A percentile compares a stretch with the other conserved stretches of the same genome.
Evolutionary conservation across 2,797 vertebrate genomes (phyloP).

Genomic region (Cetoscarus ocellatus): DNA sequence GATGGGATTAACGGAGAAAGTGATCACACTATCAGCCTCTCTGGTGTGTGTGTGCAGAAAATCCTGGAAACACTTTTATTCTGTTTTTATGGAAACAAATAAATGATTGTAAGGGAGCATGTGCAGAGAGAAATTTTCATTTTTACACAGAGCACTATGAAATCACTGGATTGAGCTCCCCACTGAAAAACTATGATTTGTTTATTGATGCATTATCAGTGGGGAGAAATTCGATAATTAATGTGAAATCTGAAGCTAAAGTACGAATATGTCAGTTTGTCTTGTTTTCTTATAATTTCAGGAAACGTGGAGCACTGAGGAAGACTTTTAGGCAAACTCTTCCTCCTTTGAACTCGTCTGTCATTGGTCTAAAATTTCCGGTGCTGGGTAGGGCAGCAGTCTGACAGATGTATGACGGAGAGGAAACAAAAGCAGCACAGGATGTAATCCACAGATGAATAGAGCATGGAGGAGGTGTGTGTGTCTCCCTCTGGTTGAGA

Average conservation of each 20-base stretch:
- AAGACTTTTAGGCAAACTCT: slow-evolving; percentile 13
- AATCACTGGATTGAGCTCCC: background rate
- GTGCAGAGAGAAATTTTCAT: background rate
- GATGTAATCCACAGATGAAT: slow-evolving; percentile 48
- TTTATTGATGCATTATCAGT: too few species aligned
- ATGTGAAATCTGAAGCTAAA: background rate
- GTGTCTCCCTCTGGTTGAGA: slow-evolving; percentile 8
- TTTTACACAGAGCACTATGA: background rate
- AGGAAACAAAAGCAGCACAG: slow-evolving; percentile 37
- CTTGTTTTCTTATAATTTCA: background rate
- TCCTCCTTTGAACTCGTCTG: slow-evolving; percentile 24
- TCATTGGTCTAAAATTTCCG: slow-evolving; percentile 33
- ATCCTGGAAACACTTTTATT: background rate
- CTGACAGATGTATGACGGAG: slow-evolving; percentile 48
- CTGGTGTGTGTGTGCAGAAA: background rate
- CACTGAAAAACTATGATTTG: too few species aligned
- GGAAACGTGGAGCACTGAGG: background rate
- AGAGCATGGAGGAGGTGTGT: slow-evolving; percentile 12
- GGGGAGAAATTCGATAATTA: too few species aligned
- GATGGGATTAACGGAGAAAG: slow-evolving; percentile 34
- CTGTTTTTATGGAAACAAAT: background rate
- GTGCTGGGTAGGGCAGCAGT: slow-evolving; percentile 14
- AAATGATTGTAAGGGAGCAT: slow-evolving; percentile 1
- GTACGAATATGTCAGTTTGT: background rate
- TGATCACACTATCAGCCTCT: slow-evolving; percentile 14